phyloP scores from a whole-genome alignment of 2,797 vertebrate genomes.

The Parauchenoglanis ngamensis region DNA sequence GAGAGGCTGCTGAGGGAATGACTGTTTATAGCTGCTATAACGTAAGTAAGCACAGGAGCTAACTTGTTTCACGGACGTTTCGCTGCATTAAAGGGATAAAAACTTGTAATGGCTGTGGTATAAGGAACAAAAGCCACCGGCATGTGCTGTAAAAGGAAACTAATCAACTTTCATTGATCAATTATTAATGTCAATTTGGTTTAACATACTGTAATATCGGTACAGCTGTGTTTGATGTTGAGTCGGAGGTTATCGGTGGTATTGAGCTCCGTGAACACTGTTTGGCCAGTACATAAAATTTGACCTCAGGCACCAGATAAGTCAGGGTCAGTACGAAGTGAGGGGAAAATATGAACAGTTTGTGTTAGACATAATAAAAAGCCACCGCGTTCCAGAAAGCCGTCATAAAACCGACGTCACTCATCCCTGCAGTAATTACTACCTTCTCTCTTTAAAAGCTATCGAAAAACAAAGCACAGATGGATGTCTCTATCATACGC shows the following conservation, averaged over 20 bases:
- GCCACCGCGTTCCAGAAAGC: neutral
- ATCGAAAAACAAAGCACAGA: conserved; percentile 46
- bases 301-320: neutral
- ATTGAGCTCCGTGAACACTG: neutral
- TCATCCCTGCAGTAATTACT: conserved; percentile 38
- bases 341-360: neutral
- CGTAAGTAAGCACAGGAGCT: neutral
- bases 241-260: neutral
- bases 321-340: neutral
- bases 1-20: neutral
- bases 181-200: neutral
- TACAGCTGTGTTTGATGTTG: neutral
- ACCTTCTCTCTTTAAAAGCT: conserved; percentile 20
- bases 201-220: neutral
- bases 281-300: neutral
- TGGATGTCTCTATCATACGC: conserved; percentile 51
- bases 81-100: neutral
- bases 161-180: neutral
- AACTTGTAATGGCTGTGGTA: neutral
- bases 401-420: conserved; percentile 11
- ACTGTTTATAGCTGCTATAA: neutral
- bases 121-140: neutral
- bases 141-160: too few relatives aligned
- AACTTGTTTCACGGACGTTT: neutral
- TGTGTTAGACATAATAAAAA: neutral